These are phyloP conservation scores for Odontophorus gujanensis DNA, from an alignment of 2,113 vertebrate genomes.

Conservation along the genomic window DNA sequence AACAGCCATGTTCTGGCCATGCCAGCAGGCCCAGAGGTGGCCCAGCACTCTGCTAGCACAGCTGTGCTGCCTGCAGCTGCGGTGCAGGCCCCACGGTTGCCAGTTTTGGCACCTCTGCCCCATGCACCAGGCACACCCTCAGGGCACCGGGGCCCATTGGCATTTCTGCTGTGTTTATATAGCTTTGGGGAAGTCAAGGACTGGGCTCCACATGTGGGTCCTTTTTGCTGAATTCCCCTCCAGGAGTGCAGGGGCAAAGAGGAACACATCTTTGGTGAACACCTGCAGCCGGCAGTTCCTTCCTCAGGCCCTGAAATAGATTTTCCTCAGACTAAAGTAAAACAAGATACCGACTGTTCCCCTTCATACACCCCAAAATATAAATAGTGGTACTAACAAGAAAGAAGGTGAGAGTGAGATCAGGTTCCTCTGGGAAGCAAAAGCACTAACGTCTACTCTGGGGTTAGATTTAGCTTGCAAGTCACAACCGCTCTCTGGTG, in stretches of 20 bases:
- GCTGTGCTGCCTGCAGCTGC: neutral
- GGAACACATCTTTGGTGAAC: constrained; percentile 69
- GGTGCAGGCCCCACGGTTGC: neutral
- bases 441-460: neutral
- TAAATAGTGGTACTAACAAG: neutral
- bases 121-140: neutral
- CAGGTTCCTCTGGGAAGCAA: neutral
- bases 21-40: neutral
- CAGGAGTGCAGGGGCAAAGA: constrained; percentile 63
- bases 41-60: neutral
- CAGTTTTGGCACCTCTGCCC: neutral
- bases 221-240: constrained; percentile 75
- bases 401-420: neutral
- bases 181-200: constrained; percentile 69
- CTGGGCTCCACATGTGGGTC: constrained; percentile 19
- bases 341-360: constrained; percentile 28
- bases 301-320: constrained; percentile 61
- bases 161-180: neutral
- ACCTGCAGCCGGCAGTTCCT: constrained; percentile 74
- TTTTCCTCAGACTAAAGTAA: constrained; percentile 27
- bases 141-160: rapidly evolving
- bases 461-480: neutral
- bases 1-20: neutral
- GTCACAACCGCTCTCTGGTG: neutral
- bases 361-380: constrained; percentile 36